A percentile compares a stretch with the other conserved stretches of the same genome.
Evolutionary conservation across 1,140 invertebrate species (phyloP).

Genomic region (Lordiphosa clarofinis): DNA sequence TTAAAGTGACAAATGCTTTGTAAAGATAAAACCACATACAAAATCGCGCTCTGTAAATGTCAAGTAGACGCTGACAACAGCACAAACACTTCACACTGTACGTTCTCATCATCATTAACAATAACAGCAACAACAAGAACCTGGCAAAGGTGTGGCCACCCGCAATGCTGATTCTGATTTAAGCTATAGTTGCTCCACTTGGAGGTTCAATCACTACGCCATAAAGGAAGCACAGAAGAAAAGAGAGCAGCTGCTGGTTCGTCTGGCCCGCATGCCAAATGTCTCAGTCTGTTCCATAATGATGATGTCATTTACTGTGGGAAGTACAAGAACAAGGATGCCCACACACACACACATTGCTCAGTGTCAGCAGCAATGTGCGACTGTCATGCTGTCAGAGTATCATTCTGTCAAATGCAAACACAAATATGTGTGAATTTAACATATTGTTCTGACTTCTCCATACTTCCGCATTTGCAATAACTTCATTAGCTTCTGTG

Average conservation of each 20-base stretch:
- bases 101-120: constrained; percentile 32
- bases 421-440: constrained; percentile 29
- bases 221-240: no score
- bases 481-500: not conserved
- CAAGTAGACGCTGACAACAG: constrained; percentile 17
- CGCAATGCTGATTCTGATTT: constrained; percentile 25
- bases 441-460: not conserved
- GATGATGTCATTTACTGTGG: constrained; percentile 39
- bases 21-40: constrained; percentile 12
- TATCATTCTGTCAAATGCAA: constrained; percentile 19
- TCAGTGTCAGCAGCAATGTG: constrained; percentile 30
- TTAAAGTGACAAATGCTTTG: constrained; percentile 22
- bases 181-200: constrained; percentile 19
- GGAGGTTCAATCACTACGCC: constrained; percentile 27
- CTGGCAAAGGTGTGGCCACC: constrained; percentile 18
- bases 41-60: constrained; percentile 27
- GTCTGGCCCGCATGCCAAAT: constrained; percentile 5
- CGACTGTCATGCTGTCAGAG: constrained; percentile 11
- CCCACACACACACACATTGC: constrained; percentile 14
- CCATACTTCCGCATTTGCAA: constrained; percentile 2
- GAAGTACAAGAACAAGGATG: not conserved
- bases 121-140: constrained; percentile 19
- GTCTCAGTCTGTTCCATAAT: constrained; percentile 29
- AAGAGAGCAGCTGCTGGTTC: no score
- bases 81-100: constrained; percentile 13